These are phyloP conservation scores for Seriola rivoliana DNA, from an alignment of 2,113 vertebrate genomes.

Conservation along the genomic window DNA sequence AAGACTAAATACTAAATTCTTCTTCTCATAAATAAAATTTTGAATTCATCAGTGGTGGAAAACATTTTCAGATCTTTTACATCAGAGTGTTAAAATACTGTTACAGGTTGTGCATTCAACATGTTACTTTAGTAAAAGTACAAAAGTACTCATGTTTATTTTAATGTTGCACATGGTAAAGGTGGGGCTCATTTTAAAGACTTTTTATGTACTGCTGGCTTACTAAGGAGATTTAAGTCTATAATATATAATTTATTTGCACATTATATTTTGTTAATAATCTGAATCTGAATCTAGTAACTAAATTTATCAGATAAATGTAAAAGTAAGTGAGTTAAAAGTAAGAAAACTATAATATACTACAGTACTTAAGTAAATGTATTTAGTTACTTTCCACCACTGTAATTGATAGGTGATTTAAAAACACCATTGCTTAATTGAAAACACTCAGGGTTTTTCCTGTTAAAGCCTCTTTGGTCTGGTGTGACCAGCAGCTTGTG, in stretches of 20 bases:
- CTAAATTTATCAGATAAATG: neutral
- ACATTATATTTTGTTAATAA: neutral
- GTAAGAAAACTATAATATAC: neutral
- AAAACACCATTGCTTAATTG: neutral
- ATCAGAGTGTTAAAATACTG: too few species aligned
- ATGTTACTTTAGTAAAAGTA: neutral
- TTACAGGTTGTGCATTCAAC: neutral
- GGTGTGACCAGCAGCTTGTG: neutral
- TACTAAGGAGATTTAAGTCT: too few species aligned
- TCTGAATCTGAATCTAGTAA: neutral
- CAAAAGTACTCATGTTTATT: neutral
- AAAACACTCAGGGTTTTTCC: neutral
- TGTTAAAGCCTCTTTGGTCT: neutral
- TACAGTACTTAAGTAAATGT: neutral
- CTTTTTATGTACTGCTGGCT: too few species aligned
- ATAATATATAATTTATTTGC: neutral
- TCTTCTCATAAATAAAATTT: neutral
- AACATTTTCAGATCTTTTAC: too few species aligned
- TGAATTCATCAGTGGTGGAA: neutral
- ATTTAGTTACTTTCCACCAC: neutral
- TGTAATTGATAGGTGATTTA: neutral
- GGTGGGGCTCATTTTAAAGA: too few species aligned
- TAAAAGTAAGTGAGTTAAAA: too few species aligned
- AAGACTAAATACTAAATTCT: neutral
- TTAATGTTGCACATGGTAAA: too few species aligned